Conservation (phyloP, 2,888 invertebrate genomes). For the Halictus quadricinctus region DNA sequence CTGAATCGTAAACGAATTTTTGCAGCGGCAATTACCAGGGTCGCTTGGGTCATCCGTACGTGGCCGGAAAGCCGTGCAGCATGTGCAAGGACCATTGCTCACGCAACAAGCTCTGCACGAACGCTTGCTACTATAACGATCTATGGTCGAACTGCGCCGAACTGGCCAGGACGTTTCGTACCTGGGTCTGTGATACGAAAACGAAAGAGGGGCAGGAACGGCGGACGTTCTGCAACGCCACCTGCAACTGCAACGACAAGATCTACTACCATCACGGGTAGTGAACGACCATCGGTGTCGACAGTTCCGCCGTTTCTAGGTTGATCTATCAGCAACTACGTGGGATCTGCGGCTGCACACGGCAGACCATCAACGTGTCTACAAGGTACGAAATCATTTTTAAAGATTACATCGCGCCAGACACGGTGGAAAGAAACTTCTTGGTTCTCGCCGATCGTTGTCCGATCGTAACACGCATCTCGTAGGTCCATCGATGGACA, state of each 20-base stretch:
- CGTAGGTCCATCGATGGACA: conserved; percentile 12
- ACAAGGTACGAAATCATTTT: conserved; percentile 48
- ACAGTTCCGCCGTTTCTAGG: conserved; percentile 1
- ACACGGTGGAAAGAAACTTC: background rate
- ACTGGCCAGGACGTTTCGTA: conserved; percentile 84
- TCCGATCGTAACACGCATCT: background rate
- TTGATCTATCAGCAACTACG: conserved; percentile 1
- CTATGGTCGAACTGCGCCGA: conserved; percentile 89
- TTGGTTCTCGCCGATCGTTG: conserved; percentile 25
- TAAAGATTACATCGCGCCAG: background rate
- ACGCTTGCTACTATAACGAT: conserved; percentile 88
- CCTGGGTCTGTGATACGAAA: conserved; percentile 85
- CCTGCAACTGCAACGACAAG: conserved; percentile 87
- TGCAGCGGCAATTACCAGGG: conserved; percentile 71
- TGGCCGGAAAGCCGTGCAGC: conserved; percentile 86
- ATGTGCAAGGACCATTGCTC: conserved; percentile 87
- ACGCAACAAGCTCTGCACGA: conserved; percentile 88
- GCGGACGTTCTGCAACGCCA: conserved; percentile 87
- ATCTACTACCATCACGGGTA: conserved; percentile 77
- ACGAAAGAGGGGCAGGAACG: conserved; percentile 84
- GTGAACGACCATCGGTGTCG: conserved; percentile 39
- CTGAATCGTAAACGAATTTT: conserved; percentile 30
- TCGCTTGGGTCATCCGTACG: conserved; percentile 85
- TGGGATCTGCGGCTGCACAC: background rate
- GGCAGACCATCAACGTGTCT: conserved; percentile 16